Conservation (phyloP, 2,113 vertebrate genomes). For the Rhabdornis inornatus region DNA sequence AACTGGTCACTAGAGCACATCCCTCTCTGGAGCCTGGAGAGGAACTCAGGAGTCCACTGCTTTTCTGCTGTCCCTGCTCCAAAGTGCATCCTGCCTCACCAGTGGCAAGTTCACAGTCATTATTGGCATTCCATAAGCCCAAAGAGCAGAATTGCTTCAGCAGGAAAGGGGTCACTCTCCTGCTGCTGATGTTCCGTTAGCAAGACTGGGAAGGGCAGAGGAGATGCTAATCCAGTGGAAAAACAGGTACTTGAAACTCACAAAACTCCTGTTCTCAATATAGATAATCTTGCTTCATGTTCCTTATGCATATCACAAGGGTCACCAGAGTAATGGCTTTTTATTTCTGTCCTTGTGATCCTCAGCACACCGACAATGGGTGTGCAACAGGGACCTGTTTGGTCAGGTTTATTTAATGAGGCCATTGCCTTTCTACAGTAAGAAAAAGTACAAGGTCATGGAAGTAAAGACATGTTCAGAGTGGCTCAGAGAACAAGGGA, state of each 20-base stretch:
- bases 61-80: not conserved
- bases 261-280: not conserved
- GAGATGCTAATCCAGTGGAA: not conserved
- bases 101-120: not conserved
- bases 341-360: not conserved
- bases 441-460: not conserved
- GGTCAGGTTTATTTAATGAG: slow-evolving; percentile 14
- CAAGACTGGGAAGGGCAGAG: not conserved
- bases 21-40: not conserved
- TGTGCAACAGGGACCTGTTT: not conserved
- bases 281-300: not conserved
- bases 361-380: not conserved
- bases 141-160: not conserved
- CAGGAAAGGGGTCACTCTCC: not conserved
- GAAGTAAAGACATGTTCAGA: not conserved
- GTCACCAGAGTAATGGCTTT: not conserved
- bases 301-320: not conserved
- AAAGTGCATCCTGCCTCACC: not conserved
- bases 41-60: not conserved
- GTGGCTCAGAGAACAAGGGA: not conserved
- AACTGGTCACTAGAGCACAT: not conserved
- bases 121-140: not conserved
- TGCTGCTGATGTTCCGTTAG: not conserved
- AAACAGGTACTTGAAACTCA: not conserved
- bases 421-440: not conserved